phyloP scores from a whole-genome alignment of 2,888 invertebrate species.

The Eristalis intricaria region DNA sequence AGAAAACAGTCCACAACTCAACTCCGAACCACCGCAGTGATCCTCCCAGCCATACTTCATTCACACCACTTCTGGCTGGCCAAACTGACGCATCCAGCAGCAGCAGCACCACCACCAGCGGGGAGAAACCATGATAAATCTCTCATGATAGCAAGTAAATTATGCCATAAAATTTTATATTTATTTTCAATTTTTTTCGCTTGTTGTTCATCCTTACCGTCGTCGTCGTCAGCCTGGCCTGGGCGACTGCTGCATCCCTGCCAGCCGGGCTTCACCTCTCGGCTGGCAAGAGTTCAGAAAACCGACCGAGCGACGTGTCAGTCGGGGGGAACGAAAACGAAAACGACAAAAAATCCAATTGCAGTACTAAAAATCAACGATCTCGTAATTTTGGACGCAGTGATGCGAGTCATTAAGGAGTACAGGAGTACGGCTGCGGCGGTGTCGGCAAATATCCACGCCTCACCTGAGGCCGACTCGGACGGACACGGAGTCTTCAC shows the following conservation, averaged over 20 bases:
- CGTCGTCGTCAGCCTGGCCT: no score
- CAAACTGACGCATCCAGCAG: constrained; percentile 12
- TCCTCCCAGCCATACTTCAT: constrained; percentile 56
- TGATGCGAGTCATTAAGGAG: constrained; percentile 68
- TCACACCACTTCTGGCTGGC: constrained; percentile 48
- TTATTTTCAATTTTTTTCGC: constrained; percentile 69
- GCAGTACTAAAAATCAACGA: constrained; percentile 64
- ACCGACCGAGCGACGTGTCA: not conserved
- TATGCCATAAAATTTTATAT: constrained; percentile 72
- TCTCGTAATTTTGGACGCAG: constrained; percentile 69
- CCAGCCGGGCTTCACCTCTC: constrained; percentile 43
- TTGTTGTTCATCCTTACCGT: constrained; percentile 26
- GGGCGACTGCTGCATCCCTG: constrained; percentile 24
- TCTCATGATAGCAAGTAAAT: constrained; percentile 64
- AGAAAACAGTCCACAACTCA: not conserved
- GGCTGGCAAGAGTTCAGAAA: constrained; percentile 26
- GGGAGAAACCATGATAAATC: constrained; percentile 60
- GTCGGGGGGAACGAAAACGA: not conserved
- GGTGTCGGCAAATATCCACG: constrained; percentile 61
- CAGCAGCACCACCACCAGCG: constrained; percentile 34
- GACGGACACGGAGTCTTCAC: not conserved
- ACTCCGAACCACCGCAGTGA: not conserved
- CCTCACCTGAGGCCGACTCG: constrained; percentile 52
- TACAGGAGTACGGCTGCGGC: constrained; percentile 35
- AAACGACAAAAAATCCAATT: constrained; percentile 12